Base-by-base conservation (phyloP, 2,888 invertebrate genomes). In the Eupeodes luniger region DNA sequence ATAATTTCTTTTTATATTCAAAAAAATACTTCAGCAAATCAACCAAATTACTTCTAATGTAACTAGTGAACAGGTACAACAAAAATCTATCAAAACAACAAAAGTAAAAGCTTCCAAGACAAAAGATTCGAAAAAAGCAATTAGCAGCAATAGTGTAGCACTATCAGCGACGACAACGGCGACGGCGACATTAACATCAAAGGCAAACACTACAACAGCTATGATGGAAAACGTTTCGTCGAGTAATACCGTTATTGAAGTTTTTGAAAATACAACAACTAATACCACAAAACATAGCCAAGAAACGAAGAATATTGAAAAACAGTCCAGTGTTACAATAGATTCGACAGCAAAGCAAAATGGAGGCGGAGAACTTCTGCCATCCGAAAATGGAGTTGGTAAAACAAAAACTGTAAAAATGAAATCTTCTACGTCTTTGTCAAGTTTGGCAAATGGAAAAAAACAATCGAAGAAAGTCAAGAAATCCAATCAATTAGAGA, bases 391-490 rank as follows among this genome's bases (percentile, higher is more conserved):
- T 69, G 77, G 80, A 11, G 51, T 76, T 67, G 27, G 12, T 40
- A 87, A 84, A 34, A 55, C 55, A 11, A 87, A 87, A 36, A 62
- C 34, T 12, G 76, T 51, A 40, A 84, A 84, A 80, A 87, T 76
- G 66, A 87, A 87, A 69, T 53, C 66, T 4, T 57, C 49, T 10
- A 61, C n/a, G 10, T 78, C 78, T 14, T 57, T 75, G 7, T 51
- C 72, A 12, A 75, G 19, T 57, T 49, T 75, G 16, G 27, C 57
- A 5, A 82, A 85, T 14, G 91, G 90, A 34, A 95, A 95, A 92
- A 95, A 95, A 93, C 95, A 95, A 92, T 94, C 95, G 79, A 96
- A 95, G 93, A 96, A 95, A 92, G 94, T 94, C 72, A 95, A 95
- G 92, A 96, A 95, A 91, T 94, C 92, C 89, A 95, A 95, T 89